A percentile compares a stretch with the other conserved stretches of the same genome.
These are phyloP conservation scores for Siphonodentalium dalli DNA, from an alignment of 2,888 invertebrate species.

Conservation along the genomic window DNA sequence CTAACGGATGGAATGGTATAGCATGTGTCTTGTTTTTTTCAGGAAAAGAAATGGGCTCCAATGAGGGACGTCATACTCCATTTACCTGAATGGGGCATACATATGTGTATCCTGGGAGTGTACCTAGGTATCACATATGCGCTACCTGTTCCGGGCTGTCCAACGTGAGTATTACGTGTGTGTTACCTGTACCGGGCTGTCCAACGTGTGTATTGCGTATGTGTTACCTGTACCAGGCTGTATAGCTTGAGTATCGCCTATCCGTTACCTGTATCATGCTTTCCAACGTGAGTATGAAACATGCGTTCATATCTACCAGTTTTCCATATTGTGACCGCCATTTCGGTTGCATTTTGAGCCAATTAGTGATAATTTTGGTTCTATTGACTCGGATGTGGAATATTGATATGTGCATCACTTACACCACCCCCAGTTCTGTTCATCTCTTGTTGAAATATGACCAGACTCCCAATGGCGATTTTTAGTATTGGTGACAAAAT, in stretches of 20 bases:
- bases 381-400: no score
- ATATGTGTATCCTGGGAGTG: constrained; percentile 71
- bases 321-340: no score
- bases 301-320: not conserved
- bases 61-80: constrained; percentile 61
- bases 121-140: constrained; percentile 78
- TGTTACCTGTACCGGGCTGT: constrained; percentile 78
- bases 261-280: constrained; percentile 76
- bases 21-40: constrained; percentile 12
- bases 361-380: no score
- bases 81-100: constrained; percentile 76
- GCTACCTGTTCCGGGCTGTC: constrained; percentile 79
- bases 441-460: no score
- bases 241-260: constrained; percentile 80
- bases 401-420: no score
- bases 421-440: no score
- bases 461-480: no score
- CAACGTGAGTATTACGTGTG: constrained; percentile 78
- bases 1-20: no score
- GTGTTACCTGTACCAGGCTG: constrained; percentile 78
- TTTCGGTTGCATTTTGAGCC: no score
- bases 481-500: no score
- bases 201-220: constrained; percentile 80
- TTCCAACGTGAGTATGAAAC: constrained; percentile 75
- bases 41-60: constrained; percentile 46